Conservation (phyloP, 1,140 invertebrate species). For the Latrodectus geometricus region DNA sequence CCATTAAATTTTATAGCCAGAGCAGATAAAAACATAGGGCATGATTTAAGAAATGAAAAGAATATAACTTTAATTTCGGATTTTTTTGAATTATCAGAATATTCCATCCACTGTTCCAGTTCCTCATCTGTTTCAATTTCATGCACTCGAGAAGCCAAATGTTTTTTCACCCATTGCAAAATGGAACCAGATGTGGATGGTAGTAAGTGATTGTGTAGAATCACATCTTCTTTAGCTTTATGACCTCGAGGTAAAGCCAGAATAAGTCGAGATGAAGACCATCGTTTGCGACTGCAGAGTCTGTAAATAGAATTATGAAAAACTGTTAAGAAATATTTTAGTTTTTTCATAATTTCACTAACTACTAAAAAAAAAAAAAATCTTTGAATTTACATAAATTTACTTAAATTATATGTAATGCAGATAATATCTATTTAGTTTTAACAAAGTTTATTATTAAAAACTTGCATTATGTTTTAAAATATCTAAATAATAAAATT, state of each 20-base stretch:
- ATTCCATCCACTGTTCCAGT: slow-evolving; percentile 67
- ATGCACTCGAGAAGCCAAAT: slow-evolving; percentile 70
- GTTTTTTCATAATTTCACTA: too few species aligned
- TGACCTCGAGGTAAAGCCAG: slow-evolving; percentile 72
- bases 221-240: slow-evolving; percentile 72
- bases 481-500: too few species aligned
- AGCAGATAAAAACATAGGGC: slow-evolving; percentile 72
- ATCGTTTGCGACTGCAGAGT: slow-evolving; percentile 71
- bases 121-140: slow-evolving; percentile 66
- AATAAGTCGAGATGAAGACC: slow-evolving; percentile 70
- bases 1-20: slow-evolving; percentile 73
- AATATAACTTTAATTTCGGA: slow-evolving; percentile 70
- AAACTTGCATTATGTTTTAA: too few species aligned
- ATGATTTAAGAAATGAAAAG: slow-evolving; percentile 68
- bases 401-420: too few species aligned
- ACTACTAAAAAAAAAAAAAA: too few species aligned
- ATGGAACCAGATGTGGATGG: slow-evolving; percentile 67
- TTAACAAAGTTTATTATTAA: too few species aligned
- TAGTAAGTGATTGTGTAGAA: slow-evolving; percentile 69
- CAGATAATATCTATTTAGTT: too few species aligned
- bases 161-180: slow-evolving; percentile 71
- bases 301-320: slow-evolving; percentile 65
- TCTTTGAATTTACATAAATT: too few species aligned
- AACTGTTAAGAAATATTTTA: too few species aligned
- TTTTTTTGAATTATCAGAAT: slow-evolving; percentile 60